phyloP scores from a whole-genome alignment of 1,140 invertebrate species.

The Achroia grisella region DNA sequence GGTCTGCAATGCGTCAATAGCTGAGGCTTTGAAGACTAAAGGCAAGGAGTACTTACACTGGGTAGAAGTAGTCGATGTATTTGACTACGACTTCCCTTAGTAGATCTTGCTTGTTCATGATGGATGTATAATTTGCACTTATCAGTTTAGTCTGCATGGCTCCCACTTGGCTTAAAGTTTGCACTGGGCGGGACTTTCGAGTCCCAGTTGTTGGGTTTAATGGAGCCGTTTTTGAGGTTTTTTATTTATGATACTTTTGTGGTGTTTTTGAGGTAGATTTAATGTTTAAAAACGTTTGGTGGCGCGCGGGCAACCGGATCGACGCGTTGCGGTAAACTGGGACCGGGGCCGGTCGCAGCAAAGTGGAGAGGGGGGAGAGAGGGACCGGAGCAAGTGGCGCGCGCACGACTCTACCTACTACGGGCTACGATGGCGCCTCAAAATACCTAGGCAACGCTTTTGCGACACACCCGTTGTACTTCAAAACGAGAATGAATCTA shows the following conservation, averaged over 20 bases:
- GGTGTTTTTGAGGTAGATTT: conserved; percentile 43
- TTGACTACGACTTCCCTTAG: conserved; percentile 78
- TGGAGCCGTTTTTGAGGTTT: conserved; percentile 47
- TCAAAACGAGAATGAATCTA: conserved; percentile 46
- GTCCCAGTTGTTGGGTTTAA: conserved; percentile 43
- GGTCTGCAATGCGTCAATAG: conserved; percentile 26
- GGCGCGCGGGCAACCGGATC: conserved; percentile 53
- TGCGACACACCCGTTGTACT: conserved; percentile 53
- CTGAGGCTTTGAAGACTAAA: neutral
- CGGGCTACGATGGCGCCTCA: conserved; percentile 60
- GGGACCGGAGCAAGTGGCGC: conserved; percentile 56
- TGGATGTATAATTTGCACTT: conserved; percentile 75
- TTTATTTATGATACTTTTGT: conserved; percentile 33
- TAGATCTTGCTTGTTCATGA: conserved; percentile 78
- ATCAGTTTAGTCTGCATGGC: conserved; percentile 73
- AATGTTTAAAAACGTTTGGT: conserved; percentile 24
- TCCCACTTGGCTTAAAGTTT: conserved; percentile 41
- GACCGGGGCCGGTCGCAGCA: conserved; percentile 39
- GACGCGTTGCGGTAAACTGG: conserved; percentile 67
- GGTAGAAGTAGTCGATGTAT: conserved; percentile 79
- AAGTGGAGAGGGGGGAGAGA: conserved; percentile 35
- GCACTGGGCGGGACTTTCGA: conserved; percentile 38
- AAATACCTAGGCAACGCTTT: conserved; percentile 64
- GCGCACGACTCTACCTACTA: conserved; percentile 64
- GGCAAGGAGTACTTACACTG: conserved; percentile 73